These are phyloP conservation scores for Argyra leucocephala DNA, from an alignment of 2,888 invertebrate genomes.

Conservation along the genomic window DNA sequence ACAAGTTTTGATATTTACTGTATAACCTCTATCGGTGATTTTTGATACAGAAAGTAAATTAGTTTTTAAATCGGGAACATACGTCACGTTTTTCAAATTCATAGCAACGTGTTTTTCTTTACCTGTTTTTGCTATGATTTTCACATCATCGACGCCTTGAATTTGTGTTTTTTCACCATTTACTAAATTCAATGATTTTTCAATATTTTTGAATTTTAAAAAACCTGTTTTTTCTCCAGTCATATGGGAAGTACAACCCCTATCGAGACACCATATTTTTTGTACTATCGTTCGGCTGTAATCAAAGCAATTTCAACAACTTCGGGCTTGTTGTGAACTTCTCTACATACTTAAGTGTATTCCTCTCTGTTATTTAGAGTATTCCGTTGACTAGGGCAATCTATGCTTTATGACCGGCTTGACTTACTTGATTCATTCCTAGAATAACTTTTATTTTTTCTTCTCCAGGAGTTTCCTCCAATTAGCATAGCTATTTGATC, in stretches of 20 bases:
- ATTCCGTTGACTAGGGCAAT: neutral
- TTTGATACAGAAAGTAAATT: neutral
- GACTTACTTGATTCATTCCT: neutral
- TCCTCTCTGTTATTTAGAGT: neutral
- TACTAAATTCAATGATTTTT: constrained; percentile 10
- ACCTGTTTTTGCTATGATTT: no score
- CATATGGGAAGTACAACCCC: neutral
- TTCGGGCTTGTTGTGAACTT: no score
- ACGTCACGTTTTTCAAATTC: no score
- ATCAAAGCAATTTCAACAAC: no score
- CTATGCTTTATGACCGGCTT: constrained; percentile 7
- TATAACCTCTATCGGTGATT: constrained; percentile 11
- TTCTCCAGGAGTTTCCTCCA: constrained; percentile 11
- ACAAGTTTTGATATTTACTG: constrained; percentile 7
- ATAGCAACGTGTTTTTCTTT: neutral
- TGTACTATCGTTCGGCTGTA: no score
- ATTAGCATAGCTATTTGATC: neutral
- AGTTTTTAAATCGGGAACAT: no score
- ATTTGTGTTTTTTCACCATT: neutral
- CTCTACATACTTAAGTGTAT: no score
- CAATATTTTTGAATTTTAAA: constrained; percentile 7
- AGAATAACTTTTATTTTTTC: constrained; percentile 13
- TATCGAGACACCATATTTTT: neutral
- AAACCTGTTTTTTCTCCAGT: neutral
- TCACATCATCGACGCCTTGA: neutral